Evolutionary conservation across 1,140 invertebrate genomes (phyloP), one percentile per base, ranked within the genome.

Genomic region (Lepidurus couesii): DNA sequence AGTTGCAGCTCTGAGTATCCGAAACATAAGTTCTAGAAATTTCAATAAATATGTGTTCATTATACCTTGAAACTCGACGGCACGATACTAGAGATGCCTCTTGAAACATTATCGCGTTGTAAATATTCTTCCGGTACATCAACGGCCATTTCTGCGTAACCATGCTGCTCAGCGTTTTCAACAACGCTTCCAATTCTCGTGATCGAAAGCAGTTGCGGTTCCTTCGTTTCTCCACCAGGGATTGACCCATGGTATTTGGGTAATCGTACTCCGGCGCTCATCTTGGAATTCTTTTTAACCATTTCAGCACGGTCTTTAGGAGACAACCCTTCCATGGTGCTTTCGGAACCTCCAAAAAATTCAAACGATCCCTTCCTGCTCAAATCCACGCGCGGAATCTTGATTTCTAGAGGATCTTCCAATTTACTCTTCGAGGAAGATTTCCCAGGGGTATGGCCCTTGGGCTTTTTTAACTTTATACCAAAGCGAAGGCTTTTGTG

Each of bases 401-500:
- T 65, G 53, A 65, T 65, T 16, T 65, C 53, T 21, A 65, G 13
- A 13, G 53, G 53, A 1, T 65, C 53, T 65, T 65, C 53, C 53
- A 65, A 65, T n/a, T 5, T n/a, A 0, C 16, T 21, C 53, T 65
- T 65, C 6, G 53, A 65, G 53, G 53, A 65, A 13, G 53, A 65
- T 65, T 65, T 65, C 16, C 34, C 34, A 34, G 45, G 16, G 53
- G 16, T 21, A 2, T 47, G 45, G 3, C 53, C 44, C 11, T 78
- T 78, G 26, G 77, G 47, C 42, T 78, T 78, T 24, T 78, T 78
- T 5, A 78, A 65, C n/a, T 78, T 78, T 26, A 78, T 43, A n/a
- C 77, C 77, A 26, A 78, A 78, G 0, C 77, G 77, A 74, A 73
- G 26, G 5, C 77, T 65, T 65, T 65, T 65, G 16, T 13, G n/a